A percentile compares a stretch with the other conserved stretches of the same genome.
phyloP scores from a whole-genome alignment of 2,797 vertebrate species.

The Acanthurus leucopareius region DNA sequence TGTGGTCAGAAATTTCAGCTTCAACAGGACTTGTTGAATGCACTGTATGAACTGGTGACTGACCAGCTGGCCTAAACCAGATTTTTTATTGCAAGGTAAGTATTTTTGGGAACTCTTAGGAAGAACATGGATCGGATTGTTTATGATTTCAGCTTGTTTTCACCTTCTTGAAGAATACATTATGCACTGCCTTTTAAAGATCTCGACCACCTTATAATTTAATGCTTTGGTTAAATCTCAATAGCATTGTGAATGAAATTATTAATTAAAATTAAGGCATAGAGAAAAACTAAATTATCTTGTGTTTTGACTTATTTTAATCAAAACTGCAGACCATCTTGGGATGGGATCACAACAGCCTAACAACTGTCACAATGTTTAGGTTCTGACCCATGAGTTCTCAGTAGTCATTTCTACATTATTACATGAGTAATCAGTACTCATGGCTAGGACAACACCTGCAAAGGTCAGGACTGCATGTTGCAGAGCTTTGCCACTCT shows the following conservation, averaged over 20 bases:
- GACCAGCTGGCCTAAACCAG: conserved; percentile 48
- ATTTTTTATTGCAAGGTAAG: conserved; percentile 73
- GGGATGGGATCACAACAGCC: too few relatives aligned
- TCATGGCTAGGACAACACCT: too few relatives aligned
- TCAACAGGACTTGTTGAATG: conserved; percentile 62
- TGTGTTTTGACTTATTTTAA: conserved; percentile 41
- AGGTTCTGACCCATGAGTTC: too few relatives aligned
- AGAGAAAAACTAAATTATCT: conserved; percentile 24
- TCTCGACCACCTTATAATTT: conserved; percentile 51
- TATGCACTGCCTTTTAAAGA: conserved; percentile 63
- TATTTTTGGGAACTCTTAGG: conserved; percentile 65
- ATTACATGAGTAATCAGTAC: too few relatives aligned
- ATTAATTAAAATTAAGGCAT: conserved; percentile 29
- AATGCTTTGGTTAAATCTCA: conserved; percentile 42
- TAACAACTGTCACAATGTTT: too few relatives aligned
- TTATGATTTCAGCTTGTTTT: conserved; percentile 50
- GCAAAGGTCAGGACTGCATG: too few relatives aligned
- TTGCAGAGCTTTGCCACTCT: too few relatives aligned
- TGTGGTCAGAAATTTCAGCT: conserved; percentile 52
- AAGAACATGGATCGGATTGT: conserved; percentile 38
- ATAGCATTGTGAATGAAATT: conserved; percentile 53
- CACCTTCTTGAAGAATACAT: conserved; percentile 41
- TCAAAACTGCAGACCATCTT: neutral
- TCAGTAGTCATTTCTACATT: too few relatives aligned
- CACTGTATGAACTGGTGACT: conserved; percentile 58